Evolutionary conservation across 2,888 invertebrate species (phyloP).

Genomic region (Bhutanitis thaidina): DNA sequence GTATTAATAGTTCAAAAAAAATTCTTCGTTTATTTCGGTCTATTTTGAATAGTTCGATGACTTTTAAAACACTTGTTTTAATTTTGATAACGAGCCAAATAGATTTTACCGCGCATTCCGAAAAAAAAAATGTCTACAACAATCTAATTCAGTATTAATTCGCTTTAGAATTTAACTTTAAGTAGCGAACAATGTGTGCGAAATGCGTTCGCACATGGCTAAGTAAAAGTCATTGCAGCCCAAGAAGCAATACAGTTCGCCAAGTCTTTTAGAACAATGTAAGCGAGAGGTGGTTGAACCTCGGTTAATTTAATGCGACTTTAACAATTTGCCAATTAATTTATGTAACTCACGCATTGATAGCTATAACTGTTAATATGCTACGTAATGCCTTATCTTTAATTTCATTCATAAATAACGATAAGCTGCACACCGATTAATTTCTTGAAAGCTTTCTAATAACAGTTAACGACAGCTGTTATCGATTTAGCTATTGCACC

Average conservation of each 20-base stretch:
- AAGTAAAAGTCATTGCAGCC: no score
- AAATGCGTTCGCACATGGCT: no score
- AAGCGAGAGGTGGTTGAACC: constrained; percentile 50
- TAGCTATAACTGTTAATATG: constrained; percentile 18
- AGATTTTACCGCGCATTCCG: no score
- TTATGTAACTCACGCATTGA: neutral
- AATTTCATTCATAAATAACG: no score
- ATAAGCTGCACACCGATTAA: no score
- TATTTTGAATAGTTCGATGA: neutral
- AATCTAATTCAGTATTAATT: neutral
- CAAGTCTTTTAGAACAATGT: constrained; percentile 44
- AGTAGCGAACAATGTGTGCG: neutral
- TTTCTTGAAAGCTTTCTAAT: no score
- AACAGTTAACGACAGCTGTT: no score
- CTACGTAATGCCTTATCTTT: no score
- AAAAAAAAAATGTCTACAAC: no score
- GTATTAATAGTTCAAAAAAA: constrained; percentile 1
- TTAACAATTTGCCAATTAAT: constrained; percentile 8
- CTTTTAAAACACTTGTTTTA: neutral
- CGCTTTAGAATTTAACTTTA: no score
- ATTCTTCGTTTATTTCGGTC: neutral
- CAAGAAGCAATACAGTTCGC: no score
- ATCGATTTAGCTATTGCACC: no score
- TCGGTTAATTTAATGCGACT: constrained; percentile 18
- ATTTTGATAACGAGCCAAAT: constrained; percentile 11